Evolutionary conservation across 2,888 invertebrate genomes (phyloP).

Genomic region (Heliconius sara): DNA sequence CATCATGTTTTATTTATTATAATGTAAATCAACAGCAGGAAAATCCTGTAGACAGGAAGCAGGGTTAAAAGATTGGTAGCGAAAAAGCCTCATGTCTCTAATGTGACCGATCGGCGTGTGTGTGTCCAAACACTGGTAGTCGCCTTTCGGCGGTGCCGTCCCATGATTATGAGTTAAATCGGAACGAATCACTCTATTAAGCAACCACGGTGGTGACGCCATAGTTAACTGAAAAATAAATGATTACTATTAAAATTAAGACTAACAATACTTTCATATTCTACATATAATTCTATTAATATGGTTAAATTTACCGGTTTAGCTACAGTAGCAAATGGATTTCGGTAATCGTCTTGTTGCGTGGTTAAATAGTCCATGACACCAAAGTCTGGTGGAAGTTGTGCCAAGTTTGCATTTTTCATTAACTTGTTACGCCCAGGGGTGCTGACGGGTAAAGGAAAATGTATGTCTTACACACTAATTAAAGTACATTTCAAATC

Average conservation of each 20-base stretch:
- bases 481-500: background rate
- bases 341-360: conserved; percentile 81
- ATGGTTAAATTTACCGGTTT: conserved; percentile 68
- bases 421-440: conserved; percentile 75
- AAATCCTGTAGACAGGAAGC: conserved; percentile 70
- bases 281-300: background rate
- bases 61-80: conserved; percentile 74
- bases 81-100: conserved; percentile 67
- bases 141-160: conserved; percentile 74
- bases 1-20: conserved; percentile 37
- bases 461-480: background rate
- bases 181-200: conserved; percentile 77
- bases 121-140: conserved; percentile 76
- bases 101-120: conserved; percentile 79
- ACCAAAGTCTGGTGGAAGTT: conserved; percentile 71
- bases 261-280: background rate
- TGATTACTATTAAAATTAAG: background rate
- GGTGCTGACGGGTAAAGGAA: conserved; percentile 57
- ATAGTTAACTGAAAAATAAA: conserved; percentile 66
- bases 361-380: conserved; percentile 77
- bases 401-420: conserved; percentile 71
- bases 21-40: conserved; percentile 50
- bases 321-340: conserved; percentile 73
- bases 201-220: conserved; percentile 68
- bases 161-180: conserved; percentile 76